phyloP scores from a whole-genome alignment of 2,888 invertebrate genomes.

The Drosophila phalerata region DNA sequence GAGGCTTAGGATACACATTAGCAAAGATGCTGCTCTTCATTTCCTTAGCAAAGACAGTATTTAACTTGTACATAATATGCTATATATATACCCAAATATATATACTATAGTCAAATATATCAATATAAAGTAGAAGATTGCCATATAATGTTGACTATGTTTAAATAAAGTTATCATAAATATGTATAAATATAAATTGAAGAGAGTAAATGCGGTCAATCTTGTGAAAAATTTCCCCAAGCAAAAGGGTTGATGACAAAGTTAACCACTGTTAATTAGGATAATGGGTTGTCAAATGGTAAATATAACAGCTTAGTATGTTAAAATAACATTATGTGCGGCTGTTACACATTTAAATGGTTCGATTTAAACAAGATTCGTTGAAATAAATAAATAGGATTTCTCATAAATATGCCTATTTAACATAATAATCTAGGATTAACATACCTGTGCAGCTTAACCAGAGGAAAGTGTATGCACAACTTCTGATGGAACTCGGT shows the following conservation, averaged over 20 bases:
- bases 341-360: too few relatives aligned
- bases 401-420: background rate
- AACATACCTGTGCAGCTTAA: conserved; percentile 94
- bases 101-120: conserved; percentile 19
- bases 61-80: conserved; percentile 60
- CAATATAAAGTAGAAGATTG: conserved; percentile 36
- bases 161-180: conserved; percentile 50
- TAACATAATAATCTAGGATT: background rate
- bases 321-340: background rate
- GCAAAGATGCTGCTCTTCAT: conserved; percentile 47
- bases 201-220: background rate
- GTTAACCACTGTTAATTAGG: background rate
- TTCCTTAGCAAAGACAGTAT: conserved; percentile 75
- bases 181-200: background rate
- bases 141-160: conserved; percentile 60
- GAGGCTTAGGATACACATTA: conserved; percentile 65
- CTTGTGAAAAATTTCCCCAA: background rate
- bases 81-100: conserved; percentile 16
- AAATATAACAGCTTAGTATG: background rate
- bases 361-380: background rate
- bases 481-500: conserved; percentile 98
- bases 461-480: conserved; percentile 95
- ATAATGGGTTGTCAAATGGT: background rate
- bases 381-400: background rate
- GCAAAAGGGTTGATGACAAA: background rate